Evolutionary conservation across 2,888 invertebrate species (phyloP).

Genomic region (Tineola bisselliella): DNA sequence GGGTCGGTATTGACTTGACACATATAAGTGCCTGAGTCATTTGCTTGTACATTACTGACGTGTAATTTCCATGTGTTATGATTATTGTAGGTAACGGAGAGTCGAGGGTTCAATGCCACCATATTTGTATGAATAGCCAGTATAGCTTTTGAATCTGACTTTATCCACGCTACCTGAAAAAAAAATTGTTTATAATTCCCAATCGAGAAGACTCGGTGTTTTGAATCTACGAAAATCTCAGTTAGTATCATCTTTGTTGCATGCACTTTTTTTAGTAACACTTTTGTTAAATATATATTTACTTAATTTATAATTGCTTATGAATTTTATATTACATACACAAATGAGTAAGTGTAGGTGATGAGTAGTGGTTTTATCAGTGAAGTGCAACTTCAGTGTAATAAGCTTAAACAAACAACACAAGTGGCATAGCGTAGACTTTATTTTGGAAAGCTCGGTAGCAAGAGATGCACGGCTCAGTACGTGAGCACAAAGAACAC

Average conservation of each 20-base stretch:
- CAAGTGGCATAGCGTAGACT: neutral
- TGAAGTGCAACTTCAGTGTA: neutral
- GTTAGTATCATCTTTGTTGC: too few relatives aligned
- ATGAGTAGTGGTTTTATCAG: neutral
- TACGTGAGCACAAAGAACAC: slow-evolving; percentile 1
- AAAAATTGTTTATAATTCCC: too few relatives aligned
- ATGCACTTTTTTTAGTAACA: too few relatives aligned
- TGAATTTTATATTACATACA: too few relatives aligned
- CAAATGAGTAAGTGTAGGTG: neutral
- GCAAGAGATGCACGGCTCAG: neutral
- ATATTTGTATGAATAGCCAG: slow-evolving; percentile 89
- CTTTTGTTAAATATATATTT: too few relatives aligned
- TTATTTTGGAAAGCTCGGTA: neutral
- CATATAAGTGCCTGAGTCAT: slow-evolving; percentile 94
- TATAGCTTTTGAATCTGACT: slow-evolving; percentile 89
- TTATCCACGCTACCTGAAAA: slow-evolving; percentile 89
- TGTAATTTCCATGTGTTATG: slow-evolving; percentile 94
- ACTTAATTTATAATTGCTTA: too few relatives aligned
- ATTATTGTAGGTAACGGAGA: slow-evolving; percentile 90
- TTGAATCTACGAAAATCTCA: too few relatives aligned
- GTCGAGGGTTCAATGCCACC: slow-evolving; percentile 86
- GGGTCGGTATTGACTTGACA: slow-evolving; percentile 94
- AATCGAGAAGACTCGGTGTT: too few relatives aligned
- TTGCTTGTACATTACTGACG: slow-evolving; percentile 88
- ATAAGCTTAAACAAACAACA: slow-evolving; percentile 5